Conservation (phyloP, 2,888 invertebrate species). For the Eurytoma californica region DNA sequence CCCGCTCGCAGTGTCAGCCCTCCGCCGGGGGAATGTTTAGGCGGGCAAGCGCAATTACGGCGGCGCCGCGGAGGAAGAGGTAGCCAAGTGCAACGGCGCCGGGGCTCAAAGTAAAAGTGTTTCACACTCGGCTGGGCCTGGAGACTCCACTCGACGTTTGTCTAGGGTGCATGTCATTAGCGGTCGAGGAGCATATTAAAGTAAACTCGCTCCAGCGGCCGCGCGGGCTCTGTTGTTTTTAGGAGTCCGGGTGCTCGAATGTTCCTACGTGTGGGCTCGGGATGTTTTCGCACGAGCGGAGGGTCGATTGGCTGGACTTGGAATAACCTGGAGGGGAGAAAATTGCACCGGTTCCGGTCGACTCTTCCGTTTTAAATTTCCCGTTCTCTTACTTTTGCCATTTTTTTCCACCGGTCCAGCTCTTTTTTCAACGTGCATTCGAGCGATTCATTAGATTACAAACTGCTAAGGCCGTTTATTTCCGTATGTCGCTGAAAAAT, state of each 20-base stretch:
- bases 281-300: too few relatives aligned
- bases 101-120: slow-evolving; percentile 63
- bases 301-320: too few relatives aligned
- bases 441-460: too few relatives aligned
- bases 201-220: slow-evolving; percentile 6
- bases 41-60: slow-evolving; percentile 62
- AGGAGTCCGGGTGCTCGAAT: not conserved
- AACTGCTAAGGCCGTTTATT: too few relatives aligned
- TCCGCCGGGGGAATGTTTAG: slow-evolving; percentile 50
- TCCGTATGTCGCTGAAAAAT: too few relatives aligned
- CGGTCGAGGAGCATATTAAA: slow-evolving; percentile 47
- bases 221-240: not conserved
- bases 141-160: slow-evolving; percentile 56
- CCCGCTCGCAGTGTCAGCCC: too few relatives aligned
- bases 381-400: too few relatives aligned
- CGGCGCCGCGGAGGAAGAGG: slow-evolving; percentile 48
- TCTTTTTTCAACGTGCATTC: too few relatives aligned
- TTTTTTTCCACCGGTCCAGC: too few relatives aligned
- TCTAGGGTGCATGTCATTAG: slow-evolving; percentile 58
- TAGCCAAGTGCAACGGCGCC: slow-evolving; percentile 33
- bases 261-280: not conserved
- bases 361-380: too few relatives aligned
- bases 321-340: too few relatives aligned
- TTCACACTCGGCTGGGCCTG: slow-evolving; percentile 63
- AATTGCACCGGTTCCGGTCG: too few relatives aligned